Conservation (phyloP, 2,113 vertebrate species). For the Azemiops feae region DNA sequence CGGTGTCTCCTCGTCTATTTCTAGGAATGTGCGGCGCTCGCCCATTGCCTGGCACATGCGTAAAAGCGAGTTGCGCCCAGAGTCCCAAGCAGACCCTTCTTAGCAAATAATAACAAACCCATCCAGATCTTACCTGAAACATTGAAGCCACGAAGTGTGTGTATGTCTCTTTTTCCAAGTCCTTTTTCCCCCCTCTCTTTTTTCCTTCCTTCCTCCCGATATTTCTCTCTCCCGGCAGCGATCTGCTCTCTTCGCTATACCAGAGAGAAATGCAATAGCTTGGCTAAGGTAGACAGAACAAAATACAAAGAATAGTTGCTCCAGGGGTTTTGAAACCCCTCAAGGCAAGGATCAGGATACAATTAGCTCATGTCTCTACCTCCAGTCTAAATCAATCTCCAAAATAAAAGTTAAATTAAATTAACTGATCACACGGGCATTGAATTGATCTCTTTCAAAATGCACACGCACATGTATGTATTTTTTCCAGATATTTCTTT, state of each 20-base stretch:
- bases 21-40: slow-evolving; percentile 73
- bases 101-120: slow-evolving; percentile 84
- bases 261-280: slow-evolving; percentile 98
- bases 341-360: slow-evolving; percentile 99
- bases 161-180: slow-evolving; percentile 43
- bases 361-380: slow-evolving; percentile 99
- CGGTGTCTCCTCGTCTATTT: slow-evolving; percentile 12
- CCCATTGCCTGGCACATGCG: slow-evolving; percentile 89
- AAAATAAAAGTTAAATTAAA: slow-evolving; percentile 89
- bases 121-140: slow-evolving; percentile 91
- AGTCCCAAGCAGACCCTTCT: slow-evolving; percentile 82
- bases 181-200: slow-evolving; percentile 59
- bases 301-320: slow-evolving; percentile 98
- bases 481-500: slow-evolving; percentile 53
- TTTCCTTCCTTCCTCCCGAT: slow-evolving; percentile 76
- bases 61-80: slow-evolving; percentile 90
- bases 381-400: slow-evolving; percentile 92
- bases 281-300: slow-evolving; percentile 98
- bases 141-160: slow-evolving; percentile 72
- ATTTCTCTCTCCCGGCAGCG: slow-evolving; percentile 79
- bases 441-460: slow-evolving; percentile 77
- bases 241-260: slow-evolving; percentile 92
- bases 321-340: slow-evolving; percentile 96
- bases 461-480: slow-evolving; percentile 64
- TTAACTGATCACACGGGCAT: slow-evolving; percentile 81